Percentiles rank a stretch among this genome's conserved stretches.
Evolutionary conservation across 1,140 invertebrate genomes (phyloP).

Genomic region (Kradibia gibbosae): DNA sequence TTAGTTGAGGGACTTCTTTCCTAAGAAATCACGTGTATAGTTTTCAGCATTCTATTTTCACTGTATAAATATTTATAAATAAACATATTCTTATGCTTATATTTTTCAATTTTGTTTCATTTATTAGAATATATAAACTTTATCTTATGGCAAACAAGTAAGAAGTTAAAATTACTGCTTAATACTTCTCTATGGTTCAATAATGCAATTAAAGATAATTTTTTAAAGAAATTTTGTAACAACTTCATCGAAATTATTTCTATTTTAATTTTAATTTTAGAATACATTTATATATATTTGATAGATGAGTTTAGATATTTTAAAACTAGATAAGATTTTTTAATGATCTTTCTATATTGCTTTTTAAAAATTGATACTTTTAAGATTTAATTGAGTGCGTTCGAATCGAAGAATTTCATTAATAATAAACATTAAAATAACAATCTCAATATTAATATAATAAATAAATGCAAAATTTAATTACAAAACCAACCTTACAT

Average conservation of each 20-base stretch:
- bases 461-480: background rate
- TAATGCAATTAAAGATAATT: background rate
- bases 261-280: no score
- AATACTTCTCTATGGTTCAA: slow-evolving; percentile 7
- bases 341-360: no score
- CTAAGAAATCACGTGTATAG: slow-evolving; percentile 9
- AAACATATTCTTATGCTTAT: background rate
- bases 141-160: slow-evolving; percentile 35
- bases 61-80: slow-evolving; percentile 29
- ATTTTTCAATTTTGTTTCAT: background rate
- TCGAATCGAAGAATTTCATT: no score
- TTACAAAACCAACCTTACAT: background rate
- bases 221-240: background rate
- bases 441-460: background rate
- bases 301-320: no score
- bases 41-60: slow-evolving; percentile 33
- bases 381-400: no score
- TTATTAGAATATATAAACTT: background rate
- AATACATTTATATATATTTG: no score
- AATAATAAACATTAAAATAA: background rate
- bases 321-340: no score
- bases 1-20: background rate
- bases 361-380: no score
- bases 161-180: background rate
- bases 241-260: background rate